These are phyloP conservation scores for Cyprinus carpio DNA, from an alignment of 2,113 vertebrate species.

Conservation along the genomic window DNA sequence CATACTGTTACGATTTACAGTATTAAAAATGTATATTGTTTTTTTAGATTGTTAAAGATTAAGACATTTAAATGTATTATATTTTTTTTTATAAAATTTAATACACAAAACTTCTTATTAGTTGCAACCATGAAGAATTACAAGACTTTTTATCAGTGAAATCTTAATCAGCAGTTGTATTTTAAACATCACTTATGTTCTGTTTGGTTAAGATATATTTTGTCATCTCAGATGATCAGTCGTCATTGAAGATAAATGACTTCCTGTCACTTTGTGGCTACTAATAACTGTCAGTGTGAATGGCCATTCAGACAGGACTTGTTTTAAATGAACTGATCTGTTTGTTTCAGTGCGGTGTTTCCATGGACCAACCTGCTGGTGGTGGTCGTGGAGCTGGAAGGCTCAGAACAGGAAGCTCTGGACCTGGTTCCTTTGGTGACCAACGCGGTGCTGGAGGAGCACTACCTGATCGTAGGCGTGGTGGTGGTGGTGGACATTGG, in stretches of 20 bases:
- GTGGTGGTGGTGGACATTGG: slow-evolving; percentile 98
- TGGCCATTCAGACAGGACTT: too few relatives aligned
- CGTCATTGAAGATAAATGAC: neutral
- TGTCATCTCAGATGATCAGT: neutral
- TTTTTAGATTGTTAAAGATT: neutral
- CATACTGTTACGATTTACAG: neutral
- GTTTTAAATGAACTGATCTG: neutral
- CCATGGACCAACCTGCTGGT: slow-evolving; percentile 98
- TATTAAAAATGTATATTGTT: neutral
- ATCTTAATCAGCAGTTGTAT: neutral
- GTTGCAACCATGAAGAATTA: neutral
- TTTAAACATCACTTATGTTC: neutral
- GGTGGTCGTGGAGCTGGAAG: slow-evolving; percentile 96
- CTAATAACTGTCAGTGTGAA: neutral
- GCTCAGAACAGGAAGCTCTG: slow-evolving; percentile 96
- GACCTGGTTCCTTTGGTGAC: slow-evolving; percentile 98
- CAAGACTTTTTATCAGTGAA: neutral
- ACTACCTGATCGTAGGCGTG: slow-evolving; percentile 97
- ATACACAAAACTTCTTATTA: neutral
- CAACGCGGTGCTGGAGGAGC: slow-evolving; percentile 95
- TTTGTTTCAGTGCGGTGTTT: slow-evolving; percentile 87
- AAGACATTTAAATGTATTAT: neutral
- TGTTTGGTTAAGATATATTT: neutral
- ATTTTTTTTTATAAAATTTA: neutral
- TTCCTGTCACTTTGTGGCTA: neutral